Evolutionary conservation across 2,797 vertebrate species (phyloP).

Genomic region (Acrossocheilus fasciatus): DNA sequence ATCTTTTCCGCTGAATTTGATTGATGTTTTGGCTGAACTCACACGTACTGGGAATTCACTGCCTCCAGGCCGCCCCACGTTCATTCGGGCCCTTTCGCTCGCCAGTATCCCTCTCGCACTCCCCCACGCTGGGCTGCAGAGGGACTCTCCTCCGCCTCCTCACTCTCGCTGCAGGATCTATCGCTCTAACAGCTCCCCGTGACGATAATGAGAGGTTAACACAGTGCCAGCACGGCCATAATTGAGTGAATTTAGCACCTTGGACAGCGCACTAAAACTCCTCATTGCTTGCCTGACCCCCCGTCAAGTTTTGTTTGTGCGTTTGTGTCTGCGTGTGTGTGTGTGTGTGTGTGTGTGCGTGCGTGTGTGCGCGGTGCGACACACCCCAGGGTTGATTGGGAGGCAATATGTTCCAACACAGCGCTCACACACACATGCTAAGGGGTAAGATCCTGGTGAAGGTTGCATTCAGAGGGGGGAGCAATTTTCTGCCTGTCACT

Average conservation of each 20-base stretch:
- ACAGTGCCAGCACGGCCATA: slow-evolving; percentile 87
- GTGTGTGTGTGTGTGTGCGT: slow-evolving; percentile 15
- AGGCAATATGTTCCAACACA: slow-evolving; percentile 56
- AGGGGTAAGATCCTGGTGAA: slow-evolving; percentile 41
- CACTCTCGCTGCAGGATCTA: slow-evolving; percentile 49
- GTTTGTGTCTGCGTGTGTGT: slow-evolving; percentile 17
- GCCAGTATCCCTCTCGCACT: slow-evolving; percentile 17
- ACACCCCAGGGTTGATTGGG: slow-evolving; percentile 42
- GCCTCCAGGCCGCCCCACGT: slow-evolving; percentile 13
- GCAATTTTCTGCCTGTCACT: slow-evolving; percentile 44
- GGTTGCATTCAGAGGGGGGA: slow-evolving; percentile 24
- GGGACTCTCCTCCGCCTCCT: slow-evolving; percentile 32
- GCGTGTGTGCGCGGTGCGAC: slow-evolving; percentile 25
- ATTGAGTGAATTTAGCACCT: slow-evolving; percentile 93
- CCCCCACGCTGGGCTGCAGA: slow-evolving; percentile 19
- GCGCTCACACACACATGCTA: slow-evolving; percentile 42
- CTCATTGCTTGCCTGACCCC: slow-evolving; percentile 89
- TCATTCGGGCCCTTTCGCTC: slow-evolving; percentile 19
- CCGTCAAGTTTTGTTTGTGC: slow-evolving; percentile 59
- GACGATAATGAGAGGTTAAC: slow-evolving; percentile 91
- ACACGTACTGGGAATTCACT: slow-evolving; percentile 30
- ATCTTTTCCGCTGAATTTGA: slow-evolving; percentile 40
- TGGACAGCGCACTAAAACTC: slow-evolving; percentile 90
- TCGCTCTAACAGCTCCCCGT: slow-evolving; percentile 55
- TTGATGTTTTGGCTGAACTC: slow-evolving; percentile 37